Evolutionary conservation across 2,797 vertebrate species (phyloP), one percentile per base, ranked within the genome.

Genomic region (Zalophus californianus): DNA sequence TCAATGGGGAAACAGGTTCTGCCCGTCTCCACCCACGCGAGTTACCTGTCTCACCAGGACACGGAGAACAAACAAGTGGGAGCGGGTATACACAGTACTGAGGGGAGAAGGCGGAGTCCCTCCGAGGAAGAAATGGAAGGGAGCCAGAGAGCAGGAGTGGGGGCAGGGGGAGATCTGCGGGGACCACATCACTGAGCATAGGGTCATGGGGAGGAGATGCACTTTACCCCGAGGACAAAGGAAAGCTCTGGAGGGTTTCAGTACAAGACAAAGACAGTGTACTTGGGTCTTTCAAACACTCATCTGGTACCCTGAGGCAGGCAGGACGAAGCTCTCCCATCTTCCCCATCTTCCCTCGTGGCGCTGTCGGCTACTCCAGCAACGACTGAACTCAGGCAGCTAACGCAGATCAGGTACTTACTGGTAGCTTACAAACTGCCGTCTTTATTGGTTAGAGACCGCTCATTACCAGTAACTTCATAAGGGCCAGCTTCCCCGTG

Each of bases 1-100:
- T 44, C 32, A 29, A 12, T 27, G 25, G 25, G 68, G 60, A 86
- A 95, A 86, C 91, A 50, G 79, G 86, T 97, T 80, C 75, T 5
- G 7, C 91, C 88, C 32, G 21, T 93, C 95, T 72, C 89, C 90
- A 80, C 91, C 87, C 90, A 96, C 84, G 13, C 0, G 48, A 52
- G 60, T 48, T 20, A 35, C 44, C 64, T 16, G 50, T 66, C 41
- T 29, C 35, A 35, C 1, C 54, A 18, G 25, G 32, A 68, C 78
- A 68, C 52, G 25, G 72, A 50, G 6, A 38, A 41, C 75, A 87
- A 85, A 78, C 7, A 8, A 50, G 64, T 25, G 38, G 44, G 62
- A 58, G 64, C 29, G 38, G 62, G 56, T 0, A 0, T 0, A 1
- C 0, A 38, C 21, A 5, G 50, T 3, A 32, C n/a, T 3, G 2